Conservation (phyloP, 2,888 invertebrate genomes). For the Chironomus tentans region DNA sequence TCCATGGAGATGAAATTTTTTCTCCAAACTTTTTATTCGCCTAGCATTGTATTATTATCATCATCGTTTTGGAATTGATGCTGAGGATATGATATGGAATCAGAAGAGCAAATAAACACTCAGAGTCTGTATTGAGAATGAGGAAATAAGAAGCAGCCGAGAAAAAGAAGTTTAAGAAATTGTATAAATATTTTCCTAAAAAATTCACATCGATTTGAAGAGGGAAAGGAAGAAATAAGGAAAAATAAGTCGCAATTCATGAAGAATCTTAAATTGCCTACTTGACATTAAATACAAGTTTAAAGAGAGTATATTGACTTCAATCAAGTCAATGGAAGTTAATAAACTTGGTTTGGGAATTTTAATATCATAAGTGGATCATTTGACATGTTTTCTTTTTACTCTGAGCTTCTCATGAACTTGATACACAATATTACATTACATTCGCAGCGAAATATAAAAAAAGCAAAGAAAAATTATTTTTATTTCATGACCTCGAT, state of each 20-base stretch:
- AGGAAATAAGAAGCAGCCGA: too few species aligned
- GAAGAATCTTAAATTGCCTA: not conserved
- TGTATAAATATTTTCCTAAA: not conserved
- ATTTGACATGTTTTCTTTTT: too few species aligned
- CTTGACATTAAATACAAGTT: not conserved
- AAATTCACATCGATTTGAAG: not conserved
- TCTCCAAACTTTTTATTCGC: too few species aligned
- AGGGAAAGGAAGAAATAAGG: not conserved
- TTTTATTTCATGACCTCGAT: not conserved
- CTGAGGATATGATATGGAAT: not conserved
- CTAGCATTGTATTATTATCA: not conserved
- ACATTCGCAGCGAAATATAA: too few species aligned
- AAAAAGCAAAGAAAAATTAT: too few species aligned
- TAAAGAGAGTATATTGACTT: not conserved
- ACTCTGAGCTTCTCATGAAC: too few species aligned
- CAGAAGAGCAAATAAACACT: constrained; percentile 16
- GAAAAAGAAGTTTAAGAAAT: not conserved
- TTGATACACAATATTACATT: too few species aligned
- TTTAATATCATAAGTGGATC: too few species aligned
- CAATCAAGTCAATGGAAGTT: not conserved
- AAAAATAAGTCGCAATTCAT: not conserved
- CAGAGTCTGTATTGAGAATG: not conserved
- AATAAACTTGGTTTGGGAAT: too few species aligned
- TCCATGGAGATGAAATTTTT: too few species aligned
- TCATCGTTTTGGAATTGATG: not conserved